A percentile compares a stretch with the other conserved stretches of the same genome.
Conservation (phyloP, 1,140 invertebrate species). For the Amphibalanus amphitrite region DNA sequence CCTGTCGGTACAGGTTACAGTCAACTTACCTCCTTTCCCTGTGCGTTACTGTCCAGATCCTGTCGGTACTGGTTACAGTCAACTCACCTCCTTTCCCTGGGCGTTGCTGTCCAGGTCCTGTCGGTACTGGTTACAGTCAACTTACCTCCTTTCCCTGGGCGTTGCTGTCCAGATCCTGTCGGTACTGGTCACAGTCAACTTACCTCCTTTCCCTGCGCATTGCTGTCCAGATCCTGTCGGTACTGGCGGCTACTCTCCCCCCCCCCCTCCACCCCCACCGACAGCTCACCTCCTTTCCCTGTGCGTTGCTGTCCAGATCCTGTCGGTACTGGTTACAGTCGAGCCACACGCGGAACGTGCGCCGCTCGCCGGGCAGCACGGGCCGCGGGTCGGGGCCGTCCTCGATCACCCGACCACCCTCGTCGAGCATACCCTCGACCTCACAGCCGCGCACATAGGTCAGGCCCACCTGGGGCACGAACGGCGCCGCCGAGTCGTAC, state of each 20-base stretch:
- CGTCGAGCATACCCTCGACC: conserved; percentile 96
- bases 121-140: conserved; percentile 87
- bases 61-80: conserved; percentile 91
- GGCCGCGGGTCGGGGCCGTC: conserved; percentile 84
- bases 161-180: conserved; percentile 70
- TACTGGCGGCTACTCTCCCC: conserved; percentile 47
- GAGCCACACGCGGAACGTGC: conserved; percentile 84
- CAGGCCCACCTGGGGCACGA: conserved; percentile 64
- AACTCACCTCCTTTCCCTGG: conserved; percentile 46
- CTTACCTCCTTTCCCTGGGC: conserved; percentile 44
- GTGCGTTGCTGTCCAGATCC: conserved; percentile 68
- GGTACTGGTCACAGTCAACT: conserved; percentile 69
- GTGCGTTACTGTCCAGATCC: conserved; percentile 60
- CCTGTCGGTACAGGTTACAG: conserved; percentile 85
- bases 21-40: conserved; percentile 37
- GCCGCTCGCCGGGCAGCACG: conserved; percentile 61
- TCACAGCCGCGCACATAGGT: conserved; percentile 90
- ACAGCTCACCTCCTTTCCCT: conserved; percentile 28
- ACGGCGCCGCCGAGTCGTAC: conserved; percentile 61
- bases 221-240: conserved; percentile 70
- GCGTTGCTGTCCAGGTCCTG: conserved; percentile 70
- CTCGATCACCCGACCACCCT: conserved; percentile 87
- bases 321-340: conserved; percentile 91
- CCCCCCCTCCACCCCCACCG: neutral
- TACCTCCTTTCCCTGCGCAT: conserved; percentile 37